Percentiles rank a stretch among this genome's conserved stretches.
phyloP scores from a whole-genome alignment of 2,113 vertebrate genomes.

The Protobothrops mucrosquamatus region DNA sequence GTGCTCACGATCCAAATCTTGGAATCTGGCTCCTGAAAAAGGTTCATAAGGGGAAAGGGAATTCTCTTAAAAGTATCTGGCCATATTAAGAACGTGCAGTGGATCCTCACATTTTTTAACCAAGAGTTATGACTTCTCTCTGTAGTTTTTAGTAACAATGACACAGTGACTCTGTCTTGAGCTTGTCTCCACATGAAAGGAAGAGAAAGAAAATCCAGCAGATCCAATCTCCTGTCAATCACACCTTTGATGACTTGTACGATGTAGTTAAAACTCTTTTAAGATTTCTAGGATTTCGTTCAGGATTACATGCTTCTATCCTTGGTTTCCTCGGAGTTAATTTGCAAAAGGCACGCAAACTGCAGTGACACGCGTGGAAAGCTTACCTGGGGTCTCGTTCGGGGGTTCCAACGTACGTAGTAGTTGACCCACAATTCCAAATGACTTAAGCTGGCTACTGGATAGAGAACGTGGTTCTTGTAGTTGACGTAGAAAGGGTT shows the following conservation, averaged over 20 bases:
- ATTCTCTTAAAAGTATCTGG: not conserved
- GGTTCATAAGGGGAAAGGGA: not conserved
- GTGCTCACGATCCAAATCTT: not conserved
- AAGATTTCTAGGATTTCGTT: no score
- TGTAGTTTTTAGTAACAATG: no score
- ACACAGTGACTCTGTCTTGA: not conserved
- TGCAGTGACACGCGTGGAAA: not conserved
- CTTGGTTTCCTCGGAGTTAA: not conserved
- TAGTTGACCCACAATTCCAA: conserved; percentile 93
- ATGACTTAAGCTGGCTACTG: conserved; percentile 86
- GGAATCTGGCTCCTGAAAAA: conserved; percentile 2
- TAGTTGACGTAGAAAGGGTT: conserved; percentile 96
- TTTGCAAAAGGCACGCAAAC: not conserved
- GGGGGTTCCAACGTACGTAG: conserved; percentile 92
- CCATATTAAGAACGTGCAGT: not conserved
- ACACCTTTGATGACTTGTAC: not conserved
- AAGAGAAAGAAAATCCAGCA: not conserved
- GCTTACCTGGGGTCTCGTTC: conserved; percentile 91
- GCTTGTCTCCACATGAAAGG: not conserved
- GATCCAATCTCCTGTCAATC: no score
- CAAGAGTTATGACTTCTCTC: not conserved
- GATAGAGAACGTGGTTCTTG: conserved; percentile 89
- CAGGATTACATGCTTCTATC: not conserved
- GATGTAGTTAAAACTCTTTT: not conserved
- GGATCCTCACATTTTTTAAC: not conserved